phyloP scores from a whole-genome alignment of 2,797 vertebrate species.

The Phoeniculus purpureus region DNA sequence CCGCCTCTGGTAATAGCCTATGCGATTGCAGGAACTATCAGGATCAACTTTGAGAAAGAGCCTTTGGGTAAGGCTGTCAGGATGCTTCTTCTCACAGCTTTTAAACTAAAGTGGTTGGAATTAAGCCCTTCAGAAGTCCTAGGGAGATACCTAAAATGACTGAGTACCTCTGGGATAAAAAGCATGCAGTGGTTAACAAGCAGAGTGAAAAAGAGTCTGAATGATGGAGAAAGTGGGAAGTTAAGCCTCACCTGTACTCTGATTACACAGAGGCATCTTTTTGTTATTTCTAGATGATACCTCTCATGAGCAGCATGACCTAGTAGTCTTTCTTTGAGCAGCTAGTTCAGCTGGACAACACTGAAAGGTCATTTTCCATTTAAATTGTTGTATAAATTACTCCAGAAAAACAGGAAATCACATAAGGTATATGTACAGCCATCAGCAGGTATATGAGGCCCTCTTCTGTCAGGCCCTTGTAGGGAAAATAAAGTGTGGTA shows the following conservation, averaged over 20 bases:
- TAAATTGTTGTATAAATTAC: background rate
- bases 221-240: background rate
- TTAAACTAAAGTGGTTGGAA: background rate
- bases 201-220: background rate
- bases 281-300: background rate
- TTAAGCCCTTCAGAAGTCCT: background rate
- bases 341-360: background rate
- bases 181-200: background rate
- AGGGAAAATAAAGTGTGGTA: background rate
- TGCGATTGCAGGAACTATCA: slow-evolving; percentile 91
- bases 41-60: slow-evolving; percentile 92
- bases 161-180: background rate
- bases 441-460: background rate
- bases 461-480: background rate
- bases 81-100: background rate
- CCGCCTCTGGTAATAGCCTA: slow-evolving; percentile 95
- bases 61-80: slow-evolving; percentile 83
- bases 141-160: background rate
- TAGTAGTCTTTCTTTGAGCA: background rate
- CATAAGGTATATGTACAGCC: background rate
- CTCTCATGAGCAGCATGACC: background rate
- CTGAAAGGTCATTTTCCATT: background rate
- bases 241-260: background rate
- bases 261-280: background rate
- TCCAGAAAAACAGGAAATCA: background rate